Evolutionary conservation across 2,888 invertebrate genomes (phyloP).

Genomic region (Oxytorus armatus): DNA sequence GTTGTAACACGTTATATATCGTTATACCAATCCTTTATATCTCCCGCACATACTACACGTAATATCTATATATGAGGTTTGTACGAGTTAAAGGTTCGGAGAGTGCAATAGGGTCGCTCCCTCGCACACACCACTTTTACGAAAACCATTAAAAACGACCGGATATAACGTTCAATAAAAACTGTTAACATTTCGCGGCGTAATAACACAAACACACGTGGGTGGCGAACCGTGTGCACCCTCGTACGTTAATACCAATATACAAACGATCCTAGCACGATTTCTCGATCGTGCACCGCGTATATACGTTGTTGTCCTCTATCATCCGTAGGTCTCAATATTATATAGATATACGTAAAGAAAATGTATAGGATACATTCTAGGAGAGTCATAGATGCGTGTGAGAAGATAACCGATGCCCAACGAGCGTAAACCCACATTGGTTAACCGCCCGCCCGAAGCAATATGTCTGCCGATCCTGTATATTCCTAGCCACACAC

Average conservation of each 20-base stretch:
- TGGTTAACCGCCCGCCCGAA: slow-evolving; percentile 42
- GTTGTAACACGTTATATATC: slow-evolving; percentile 11
- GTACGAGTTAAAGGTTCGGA: background rate
- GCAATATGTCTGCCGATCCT: background rate
- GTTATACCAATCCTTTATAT: slow-evolving; percentile 1
- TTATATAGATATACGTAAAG: slow-evolving; percentile 8
- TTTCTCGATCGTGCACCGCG: slow-evolving; percentile 16
- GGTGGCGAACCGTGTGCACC: slow-evolving; percentile 9
- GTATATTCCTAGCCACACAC: background rate
- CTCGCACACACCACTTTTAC: slow-evolving; percentile 35
- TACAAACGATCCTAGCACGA: background rate
- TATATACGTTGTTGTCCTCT: background rate
- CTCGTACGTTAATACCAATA: background rate
- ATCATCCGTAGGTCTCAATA: background rate
- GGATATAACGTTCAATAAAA: slow-evolving; percentile 75
- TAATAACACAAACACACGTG: slow-evolving; percentile 32
- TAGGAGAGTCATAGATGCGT: slow-evolving; percentile 49
- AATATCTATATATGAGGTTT: background rate
- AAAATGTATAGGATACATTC: slow-evolving; percentile 27
- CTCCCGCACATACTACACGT: background rate
- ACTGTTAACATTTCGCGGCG: slow-evolving; percentile 73
- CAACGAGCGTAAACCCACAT: slow-evolving; percentile 57
- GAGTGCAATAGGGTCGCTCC: background rate
- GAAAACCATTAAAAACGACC: slow-evolving; percentile 76
- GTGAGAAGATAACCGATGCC: slow-evolving; percentile 52